Evolutionary conservation across 2,797 vertebrate genomes (phyloP).

Genomic region (Enoplosus armatus): DNA sequence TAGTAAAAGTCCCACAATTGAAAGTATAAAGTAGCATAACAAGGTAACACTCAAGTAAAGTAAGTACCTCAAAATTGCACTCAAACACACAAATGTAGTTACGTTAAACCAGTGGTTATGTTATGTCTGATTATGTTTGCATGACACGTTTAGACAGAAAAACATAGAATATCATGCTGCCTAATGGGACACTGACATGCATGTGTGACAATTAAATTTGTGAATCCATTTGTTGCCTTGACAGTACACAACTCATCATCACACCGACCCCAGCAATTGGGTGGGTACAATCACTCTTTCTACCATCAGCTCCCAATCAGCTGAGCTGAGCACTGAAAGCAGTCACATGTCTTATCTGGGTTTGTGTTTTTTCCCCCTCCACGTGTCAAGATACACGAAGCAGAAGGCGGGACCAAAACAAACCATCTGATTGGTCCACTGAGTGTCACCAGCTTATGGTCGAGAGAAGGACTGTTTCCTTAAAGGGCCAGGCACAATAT

Average conservation of each 20-base stretch:
- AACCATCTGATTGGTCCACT: constrained; percentile 78
- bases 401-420: constrained; percentile 85
- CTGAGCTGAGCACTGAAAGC: constrained; percentile 73
- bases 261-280: constrained; percentile 59
- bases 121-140: not conserved
- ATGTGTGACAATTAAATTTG: constrained; percentile 26
- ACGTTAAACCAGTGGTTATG: not conserved
- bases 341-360: constrained; percentile 77
- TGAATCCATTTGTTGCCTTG: constrained; percentile 56
- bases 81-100: not conserved
- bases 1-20: not conserved
- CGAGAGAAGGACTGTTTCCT: constrained; percentile 56
- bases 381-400: constrained; percentile 82
- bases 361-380: constrained; percentile 80
- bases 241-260: constrained; percentile 53
- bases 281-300: constrained; percentile 57
- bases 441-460: constrained; percentile 74
- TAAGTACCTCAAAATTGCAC: not conserved
- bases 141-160: not conserved
- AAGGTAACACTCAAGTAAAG: not conserved
- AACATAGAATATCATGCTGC: not conserved
- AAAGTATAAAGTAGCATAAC: not conserved
- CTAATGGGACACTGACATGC: constrained; percentile 6
- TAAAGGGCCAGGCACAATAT: constrained; percentile 71
- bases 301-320: constrained; percentile 78